Base-by-base conservation (phyloP, 2,888 invertebrate genomes). In the Leptopilina syphax region DNA sequence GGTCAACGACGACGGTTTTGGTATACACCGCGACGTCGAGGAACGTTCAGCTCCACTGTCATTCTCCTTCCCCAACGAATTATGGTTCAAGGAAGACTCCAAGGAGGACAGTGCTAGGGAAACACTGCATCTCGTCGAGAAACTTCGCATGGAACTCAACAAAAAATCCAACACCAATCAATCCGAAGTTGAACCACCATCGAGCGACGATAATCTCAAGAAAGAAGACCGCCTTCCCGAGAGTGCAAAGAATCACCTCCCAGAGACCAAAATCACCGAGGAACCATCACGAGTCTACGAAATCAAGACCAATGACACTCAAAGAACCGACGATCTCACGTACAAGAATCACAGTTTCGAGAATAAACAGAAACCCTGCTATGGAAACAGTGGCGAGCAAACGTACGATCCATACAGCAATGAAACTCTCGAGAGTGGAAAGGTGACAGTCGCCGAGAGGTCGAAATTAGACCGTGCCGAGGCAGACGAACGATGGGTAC, bases 41-140 rank as follows among this genome's bases (percentile, higher is more conserved):
- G 95, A 95, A 86, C 94, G 95, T 87, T 91, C 89, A 1, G 91
- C 93, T 0, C 94, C 95, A 0, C 90, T 94, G 12, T 92, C 93
- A 1, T 96, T 96, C 89, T 94, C 94, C 7, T 94, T 95, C 80
- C 94, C 94, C 84, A 94, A 94, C 67, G 95, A 95, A 83, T 93
- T 95, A 87, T 92, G 96, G 83, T 95, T 96, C 88, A 95, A 96
- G 88, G 96, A 96, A 88, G 96, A 96, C 89, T 95, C 96, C 3
- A 96, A 96, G 89, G 97, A 97, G 90, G 96, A 96, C 87, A 96
- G 96, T 86, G 96, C 96, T 0, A 94, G 96, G 83, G 97, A 97
- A 90, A 97, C 97, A 0, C 92, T 96, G 81, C 96, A 97, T 92
- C 93, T 98, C 47, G 96, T 98, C 5, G 96, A 97, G 88, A 96